Evolutionary conservation across 2,113 vertebrate species (phyloP).

Genomic region (Uropsilus gracilis): DNA sequence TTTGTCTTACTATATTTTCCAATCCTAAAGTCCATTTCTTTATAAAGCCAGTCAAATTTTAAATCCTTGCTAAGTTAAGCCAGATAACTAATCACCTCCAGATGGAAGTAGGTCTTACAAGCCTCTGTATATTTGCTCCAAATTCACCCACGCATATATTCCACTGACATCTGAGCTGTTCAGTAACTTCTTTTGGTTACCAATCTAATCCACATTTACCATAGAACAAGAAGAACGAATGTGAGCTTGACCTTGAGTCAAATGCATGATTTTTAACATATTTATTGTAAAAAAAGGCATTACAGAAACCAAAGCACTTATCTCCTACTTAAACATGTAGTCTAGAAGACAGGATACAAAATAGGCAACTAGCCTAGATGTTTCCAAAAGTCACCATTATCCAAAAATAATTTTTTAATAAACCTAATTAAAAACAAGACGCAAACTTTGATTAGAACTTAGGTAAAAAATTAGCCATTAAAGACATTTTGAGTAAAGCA

Average conservation of each 20-base stretch:
- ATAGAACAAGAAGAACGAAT: constrained; percentile 51
- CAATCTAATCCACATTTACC: constrained; percentile 74
- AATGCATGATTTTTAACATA: constrained; percentile 62
- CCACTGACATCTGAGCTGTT: constrained; percentile 75
- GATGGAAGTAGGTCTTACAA: constrained; percentile 79
- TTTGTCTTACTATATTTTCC: constrained; percentile 69
- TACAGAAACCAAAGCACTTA: constrained; percentile 1
- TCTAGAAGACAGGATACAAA: constrained; percentile 39
- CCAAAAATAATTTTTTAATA: neutral
- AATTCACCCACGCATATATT: constrained; percentile 80
- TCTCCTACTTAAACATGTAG: constrained; percentile 23
- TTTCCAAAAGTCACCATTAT: neutral
- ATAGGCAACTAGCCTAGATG: neutral
- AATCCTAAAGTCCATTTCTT: constrained; percentile 46
- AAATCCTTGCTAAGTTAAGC: constrained; percentile 77
- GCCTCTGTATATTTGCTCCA: constrained; percentile 71
- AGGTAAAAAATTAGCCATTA: neutral
- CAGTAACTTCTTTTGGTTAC: constrained; percentile 79
- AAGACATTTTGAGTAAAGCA: neutral
- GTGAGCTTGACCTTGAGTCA: constrained; percentile 50
- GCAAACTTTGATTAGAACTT: neutral
- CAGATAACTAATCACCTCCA: constrained; percentile 83
- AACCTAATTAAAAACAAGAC: neutral
- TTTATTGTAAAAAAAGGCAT: constrained; percentile 25
- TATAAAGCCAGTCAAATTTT: constrained; percentile 54